Evolutionary conservation across 2,888 invertebrate species (phyloP), one percentile per base, ranked within the genome.

Genomic region (Sisyra terminalis): DNA sequence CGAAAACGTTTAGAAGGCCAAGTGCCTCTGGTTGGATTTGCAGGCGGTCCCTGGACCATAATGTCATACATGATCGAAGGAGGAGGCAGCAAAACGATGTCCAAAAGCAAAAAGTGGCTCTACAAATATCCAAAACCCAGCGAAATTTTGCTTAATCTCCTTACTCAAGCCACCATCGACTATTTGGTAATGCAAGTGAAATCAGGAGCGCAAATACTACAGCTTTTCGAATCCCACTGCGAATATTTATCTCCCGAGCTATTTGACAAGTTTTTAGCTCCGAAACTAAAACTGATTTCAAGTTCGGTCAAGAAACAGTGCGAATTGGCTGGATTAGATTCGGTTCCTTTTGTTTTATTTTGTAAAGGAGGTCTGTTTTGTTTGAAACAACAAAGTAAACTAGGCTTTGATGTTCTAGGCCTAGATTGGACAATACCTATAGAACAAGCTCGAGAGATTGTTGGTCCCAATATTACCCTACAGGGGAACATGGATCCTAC

Each of bases 1-100:
- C 71, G 96, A 45, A 82, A 86, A 49, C 78, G 73, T 54, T 67
- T 97, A 47, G 75, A 90, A 45, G 96, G 96, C 29, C 83, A 80
- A 66, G 92, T 92, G 16, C 96, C 96, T 0, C 66, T 97, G 30
- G 82, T 97, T 60, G 96, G 96, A 2, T 97, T 97, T 56, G 78
- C 83, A 47, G 96, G 96, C 46, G 94, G 93, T 37, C 94, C 96
- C 9, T 97, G 94, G 81, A 97, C 96, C 1, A 64, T 97, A 43
- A 88, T 97, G 89, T 84, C 87, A 42, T 97, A 96, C 57, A 97
- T 97, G 96, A 82, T 97, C 51, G 96, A 97, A 71, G 96, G 96
- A 39, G 88, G 90, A 11, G 89, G 92, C 16, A 88, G 89, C 48
- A 84, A 87, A 58, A 93, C 92, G 1, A 79, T 88, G 74, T 78